phyloP scores from a whole-genome alignment of 2,113 vertebrate genomes.

The Andinoacara biseriatus region DNA sequence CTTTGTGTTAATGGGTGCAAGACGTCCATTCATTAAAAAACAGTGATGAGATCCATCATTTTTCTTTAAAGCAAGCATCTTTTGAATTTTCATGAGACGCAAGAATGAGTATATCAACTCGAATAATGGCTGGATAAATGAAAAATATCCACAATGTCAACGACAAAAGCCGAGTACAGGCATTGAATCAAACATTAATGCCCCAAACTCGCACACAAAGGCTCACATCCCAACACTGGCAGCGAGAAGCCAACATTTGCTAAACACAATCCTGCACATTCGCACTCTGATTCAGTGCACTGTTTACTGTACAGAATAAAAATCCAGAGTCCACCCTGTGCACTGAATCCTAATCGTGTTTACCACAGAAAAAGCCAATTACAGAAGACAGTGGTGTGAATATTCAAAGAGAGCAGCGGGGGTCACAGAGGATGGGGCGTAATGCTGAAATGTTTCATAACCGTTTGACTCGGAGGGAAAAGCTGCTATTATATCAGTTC shows the following conservation, averaged over 20 bases:
- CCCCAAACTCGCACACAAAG: neutral
- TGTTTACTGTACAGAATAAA: constrained; percentile 30
- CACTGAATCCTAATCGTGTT: constrained; percentile 37
- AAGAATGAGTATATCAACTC: neutral
- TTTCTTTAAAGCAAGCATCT: neutral
- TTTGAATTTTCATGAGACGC: neutral
- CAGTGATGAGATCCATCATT: neutral
- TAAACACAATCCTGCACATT: neutral
- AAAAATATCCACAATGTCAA: constrained; percentile 9
- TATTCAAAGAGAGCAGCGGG: constrained; percentile 17
- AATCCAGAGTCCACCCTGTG: neutral
- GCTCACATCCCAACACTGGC: neutral
- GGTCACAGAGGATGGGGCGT: neutral
- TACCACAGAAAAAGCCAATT: constrained; percentile 37
- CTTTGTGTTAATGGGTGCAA: neutral
- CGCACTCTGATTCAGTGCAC: neutral
- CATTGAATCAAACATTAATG: neutral
- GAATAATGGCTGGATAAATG: neutral
- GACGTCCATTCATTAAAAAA: neutral
- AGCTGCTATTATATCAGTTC: constrained; percentile 21
- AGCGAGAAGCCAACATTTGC: neutral
- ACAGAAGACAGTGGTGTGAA: constrained; percentile 9
- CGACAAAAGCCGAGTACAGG: neutral
- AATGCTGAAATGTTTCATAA: constrained; percentile 25
- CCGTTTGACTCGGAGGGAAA: neutral